A percentile compares a stretch with the other conserved stretches of the same genome.
These are phyloP conservation scores for Fregetta grallaria DNA, from an alignment of 2,113 vertebrate genomes.

Conservation along the genomic window DNA sequence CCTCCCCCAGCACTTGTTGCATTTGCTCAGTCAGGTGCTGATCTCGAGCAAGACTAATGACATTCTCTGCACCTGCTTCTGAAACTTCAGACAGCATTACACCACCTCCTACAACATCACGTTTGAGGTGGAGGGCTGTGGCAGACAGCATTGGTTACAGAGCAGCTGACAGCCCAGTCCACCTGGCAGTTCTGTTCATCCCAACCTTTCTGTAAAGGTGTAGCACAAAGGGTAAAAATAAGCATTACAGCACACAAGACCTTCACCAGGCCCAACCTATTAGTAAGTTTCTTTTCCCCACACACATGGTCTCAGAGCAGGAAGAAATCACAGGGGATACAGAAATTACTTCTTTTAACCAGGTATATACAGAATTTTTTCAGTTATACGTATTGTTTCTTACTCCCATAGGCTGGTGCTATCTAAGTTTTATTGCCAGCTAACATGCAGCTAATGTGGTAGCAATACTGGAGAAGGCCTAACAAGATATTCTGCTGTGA, in stretches of 20 bases:
- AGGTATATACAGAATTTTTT: neutral
- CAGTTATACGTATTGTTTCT: neutral
- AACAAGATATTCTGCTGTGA: neutral
- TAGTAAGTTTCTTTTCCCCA: neutral
- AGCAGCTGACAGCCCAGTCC: neutral
- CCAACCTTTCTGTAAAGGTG: rapidly evolving
- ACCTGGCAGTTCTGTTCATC: rapidly evolving
- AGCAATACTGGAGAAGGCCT: neutral
- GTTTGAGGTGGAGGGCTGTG: rapidly evolving
- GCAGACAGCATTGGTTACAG: neutral
- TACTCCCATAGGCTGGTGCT: neutral
- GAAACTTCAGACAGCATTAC: neutral
- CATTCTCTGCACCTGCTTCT: neutral
- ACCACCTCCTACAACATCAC: neutral
- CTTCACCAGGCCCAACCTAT: neutral
- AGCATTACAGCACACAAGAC: neutral
- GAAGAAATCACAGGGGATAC: neutral
- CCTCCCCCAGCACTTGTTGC: neutral
- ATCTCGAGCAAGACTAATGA: neutral
- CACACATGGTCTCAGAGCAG: neutral
- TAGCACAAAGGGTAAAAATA: neutral
- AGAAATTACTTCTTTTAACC: neutral
- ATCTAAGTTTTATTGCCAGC: neutral
- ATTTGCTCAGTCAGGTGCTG: neutral
- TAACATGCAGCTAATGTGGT: neutral